Conservation (phyloP, 2,113 vertebrate species). For the Cyanistes caeruleus region DNA sequence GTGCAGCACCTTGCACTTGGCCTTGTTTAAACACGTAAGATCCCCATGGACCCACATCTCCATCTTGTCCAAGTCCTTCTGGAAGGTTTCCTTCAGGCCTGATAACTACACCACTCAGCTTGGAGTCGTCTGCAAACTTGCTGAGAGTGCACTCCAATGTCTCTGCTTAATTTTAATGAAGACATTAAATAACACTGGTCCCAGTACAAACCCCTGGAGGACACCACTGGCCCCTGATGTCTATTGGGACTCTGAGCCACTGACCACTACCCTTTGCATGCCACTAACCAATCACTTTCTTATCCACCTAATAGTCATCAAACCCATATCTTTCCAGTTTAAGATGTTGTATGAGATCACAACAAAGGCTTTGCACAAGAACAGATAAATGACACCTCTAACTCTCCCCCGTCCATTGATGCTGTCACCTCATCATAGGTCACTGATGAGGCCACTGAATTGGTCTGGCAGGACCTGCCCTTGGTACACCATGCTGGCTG, state of each 20-base stretch:
- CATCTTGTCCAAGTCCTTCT: not conserved
- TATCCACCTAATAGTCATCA: not conserved
- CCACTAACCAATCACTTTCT: not conserved
- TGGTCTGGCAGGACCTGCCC: not conserved
- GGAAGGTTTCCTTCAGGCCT: not conserved
- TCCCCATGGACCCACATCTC: not conserved
- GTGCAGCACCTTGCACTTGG: not conserved
- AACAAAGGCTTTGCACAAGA: not conserved
- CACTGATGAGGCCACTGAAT: not conserved
- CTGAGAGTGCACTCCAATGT: rapidly evolving
- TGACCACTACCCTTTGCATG: not conserved
- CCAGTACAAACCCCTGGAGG: too few relatives aligned
- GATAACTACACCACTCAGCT: not conserved
- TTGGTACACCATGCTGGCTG: not conserved
- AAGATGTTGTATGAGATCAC: not conserved
- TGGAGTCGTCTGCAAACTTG: not conserved
- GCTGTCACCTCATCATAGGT: rapidly evolving
- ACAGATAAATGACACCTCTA: not conserved
- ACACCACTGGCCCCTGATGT: not conserved
- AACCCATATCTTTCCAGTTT: not conserved
- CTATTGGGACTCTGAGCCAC: not conserved
- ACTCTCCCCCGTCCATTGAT: not conserved
- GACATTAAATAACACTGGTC: not conserved
- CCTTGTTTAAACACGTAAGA: not conserved
- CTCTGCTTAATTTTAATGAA: not conserved